A percentile compares a stretch with the other conserved stretches of the same genome.
These are phyloP conservation scores for Ochlodes sylvanus DNA, from an alignment of 2,888 invertebrate species.

Conservation along the genomic window DNA sequence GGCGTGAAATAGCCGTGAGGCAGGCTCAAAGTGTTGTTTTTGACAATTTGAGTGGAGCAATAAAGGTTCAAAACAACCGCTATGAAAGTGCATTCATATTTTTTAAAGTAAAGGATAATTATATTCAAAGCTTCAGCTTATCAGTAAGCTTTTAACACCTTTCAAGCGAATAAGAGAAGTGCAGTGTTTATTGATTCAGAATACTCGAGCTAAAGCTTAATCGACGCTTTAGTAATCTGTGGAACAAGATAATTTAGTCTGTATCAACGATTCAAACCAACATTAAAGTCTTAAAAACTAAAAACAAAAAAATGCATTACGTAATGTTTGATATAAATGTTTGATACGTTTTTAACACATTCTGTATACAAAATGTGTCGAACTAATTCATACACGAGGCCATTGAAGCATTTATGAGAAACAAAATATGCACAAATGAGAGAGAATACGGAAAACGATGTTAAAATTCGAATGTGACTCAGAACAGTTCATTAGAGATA, in stretches of 20 bases:
- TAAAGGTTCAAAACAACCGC: slow-evolving; percentile 15
- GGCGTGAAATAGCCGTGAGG: background rate
- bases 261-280: background rate
- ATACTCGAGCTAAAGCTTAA: slow-evolving; percentile 21
- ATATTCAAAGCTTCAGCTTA: slow-evolving; percentile 23
- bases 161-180: slow-evolving; percentile 21
- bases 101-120: slow-evolving; percentile 28
- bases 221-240: slow-evolving; percentile 3
- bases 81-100: slow-evolving; percentile 29
- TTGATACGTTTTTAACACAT: too few species aligned
- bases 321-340: too few species aligned
- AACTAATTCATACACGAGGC: too few species aligned
- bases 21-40: background rate
- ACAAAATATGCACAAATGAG: background rate
- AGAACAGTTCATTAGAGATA: slow-evolving; percentile 15
- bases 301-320: background rate
- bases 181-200: slow-evolving; percentile 24
- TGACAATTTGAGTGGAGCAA: background rate
- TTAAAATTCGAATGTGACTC: slow-evolving; percentile 25
- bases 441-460: background rate
- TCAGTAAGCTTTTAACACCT: slow-evolving; percentile 34
- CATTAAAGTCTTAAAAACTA: background rate
- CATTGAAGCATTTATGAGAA: too few species aligned
- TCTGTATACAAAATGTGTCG: too few species aligned
- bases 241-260: slow-evolving; percentile 13